Evolutionary conservation across 1,140 invertebrate species (phyloP).

Genomic region (Meloidogyne exigua): DNA sequence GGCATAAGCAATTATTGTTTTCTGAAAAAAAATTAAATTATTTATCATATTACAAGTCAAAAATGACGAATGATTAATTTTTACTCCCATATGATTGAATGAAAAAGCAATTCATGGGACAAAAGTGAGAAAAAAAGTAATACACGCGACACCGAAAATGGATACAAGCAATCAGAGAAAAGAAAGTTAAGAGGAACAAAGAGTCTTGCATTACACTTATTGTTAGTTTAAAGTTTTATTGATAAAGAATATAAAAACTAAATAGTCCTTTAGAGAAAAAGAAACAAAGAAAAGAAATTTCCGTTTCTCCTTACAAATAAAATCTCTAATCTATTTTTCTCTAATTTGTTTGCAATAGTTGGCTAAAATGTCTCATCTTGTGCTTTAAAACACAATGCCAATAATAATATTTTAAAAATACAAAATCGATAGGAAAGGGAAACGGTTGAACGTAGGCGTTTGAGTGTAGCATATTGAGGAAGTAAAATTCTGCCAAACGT

Average conservation of each 20-base stretch:
- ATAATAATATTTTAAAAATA: background rate
- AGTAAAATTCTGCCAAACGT: too few species aligned
- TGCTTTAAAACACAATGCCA: background rate
- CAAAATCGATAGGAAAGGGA: too few species aligned
- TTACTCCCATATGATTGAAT: slow-evolving; percentile 1
- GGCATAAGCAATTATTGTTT: background rate
- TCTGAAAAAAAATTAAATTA: background rate
- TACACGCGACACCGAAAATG: background rate
- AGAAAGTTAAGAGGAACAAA: background rate
- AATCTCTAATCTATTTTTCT: too few species aligned
- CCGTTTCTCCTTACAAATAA: too few species aligned
- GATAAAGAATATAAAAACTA: too few species aligned
- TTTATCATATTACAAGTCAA: background rate
- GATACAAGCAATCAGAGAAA: background rate
- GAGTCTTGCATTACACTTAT: background rate
- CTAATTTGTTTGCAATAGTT: too few species aligned
- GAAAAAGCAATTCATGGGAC: background rate
- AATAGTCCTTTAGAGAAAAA: too few species aligned
- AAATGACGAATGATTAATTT: background rate
- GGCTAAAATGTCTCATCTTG: background rate
- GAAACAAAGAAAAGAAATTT: too few species aligned
- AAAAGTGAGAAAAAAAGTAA: background rate
- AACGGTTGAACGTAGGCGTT: too few species aligned
- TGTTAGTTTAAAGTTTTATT: background rate
- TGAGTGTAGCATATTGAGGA: too few species aligned